phyloP scores from a whole-genome alignment of 2,888 invertebrate species.

The Agonopterix alstromeriana region DNA sequence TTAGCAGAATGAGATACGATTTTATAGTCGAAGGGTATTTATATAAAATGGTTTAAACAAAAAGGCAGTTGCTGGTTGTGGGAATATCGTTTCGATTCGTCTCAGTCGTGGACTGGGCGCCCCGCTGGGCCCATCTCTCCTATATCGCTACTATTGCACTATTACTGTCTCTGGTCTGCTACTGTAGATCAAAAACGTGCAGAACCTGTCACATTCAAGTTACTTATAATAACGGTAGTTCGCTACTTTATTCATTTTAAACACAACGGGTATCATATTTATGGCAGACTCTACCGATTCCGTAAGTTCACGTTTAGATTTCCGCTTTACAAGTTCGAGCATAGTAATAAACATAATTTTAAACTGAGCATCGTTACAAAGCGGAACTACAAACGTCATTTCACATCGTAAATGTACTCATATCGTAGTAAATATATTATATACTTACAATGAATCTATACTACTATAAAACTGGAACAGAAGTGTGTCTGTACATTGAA shows the following conservation, averaged over 20 bases:
- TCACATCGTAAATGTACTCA: too few relatives aligned
- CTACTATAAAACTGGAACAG: too few relatives aligned
- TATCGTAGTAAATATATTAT: too few relatives aligned
- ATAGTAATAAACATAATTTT: too few relatives aligned
- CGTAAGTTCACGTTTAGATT: not conserved
- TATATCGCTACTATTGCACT: slow-evolving; percentile 56
- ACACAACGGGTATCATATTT: not conserved
- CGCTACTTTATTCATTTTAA: slow-evolving; percentile 24
- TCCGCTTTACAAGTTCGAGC: not conserved
- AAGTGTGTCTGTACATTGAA: too few relatives aligned
- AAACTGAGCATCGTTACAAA: too few relatives aligned
- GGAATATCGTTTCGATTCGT: slow-evolving; percentile 29
- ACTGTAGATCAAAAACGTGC: slow-evolving; percentile 56
- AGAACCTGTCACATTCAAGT: slow-evolving; percentile 39
- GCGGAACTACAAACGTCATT: too few relatives aligned
- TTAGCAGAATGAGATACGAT: not conserved
- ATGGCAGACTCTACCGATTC: not conserved
- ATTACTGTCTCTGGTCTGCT: slow-evolving; percentile 49
- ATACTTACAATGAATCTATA: too few relatives aligned
- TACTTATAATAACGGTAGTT: slow-evolving; percentile 32
- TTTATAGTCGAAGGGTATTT: slow-evolving; percentile 19
- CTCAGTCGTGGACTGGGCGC: slow-evolving; percentile 28
- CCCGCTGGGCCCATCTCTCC: slow-evolving; percentile 54
- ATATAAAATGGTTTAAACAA: slow-evolving; percentile 39
- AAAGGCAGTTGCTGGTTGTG: slow-evolving; percentile 24